A percentile compares a stretch with the other conserved stretches of the same genome.
phyloP scores from a whole-genome alignment of 2,888 invertebrate species.

The Holacanthella duospinosa region DNA sequence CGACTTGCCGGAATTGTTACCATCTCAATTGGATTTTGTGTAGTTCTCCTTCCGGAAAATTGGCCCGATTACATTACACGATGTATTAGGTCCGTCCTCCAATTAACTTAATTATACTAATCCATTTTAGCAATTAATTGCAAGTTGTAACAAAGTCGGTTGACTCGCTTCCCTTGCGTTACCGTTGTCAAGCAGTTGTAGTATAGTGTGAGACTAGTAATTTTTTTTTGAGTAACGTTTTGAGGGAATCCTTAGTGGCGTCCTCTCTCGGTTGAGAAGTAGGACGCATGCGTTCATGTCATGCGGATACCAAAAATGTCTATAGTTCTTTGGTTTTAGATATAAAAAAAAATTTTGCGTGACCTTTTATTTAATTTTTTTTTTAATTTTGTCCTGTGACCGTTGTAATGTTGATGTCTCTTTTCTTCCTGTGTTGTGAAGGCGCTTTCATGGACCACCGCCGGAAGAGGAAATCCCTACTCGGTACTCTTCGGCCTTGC shows the following conservation, averaged over 20 bases:
- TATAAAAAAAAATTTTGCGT: no score
- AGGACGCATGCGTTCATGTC: not conserved
- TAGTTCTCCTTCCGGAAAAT: slow-evolving; percentile 90
- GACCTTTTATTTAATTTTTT: not conserved
- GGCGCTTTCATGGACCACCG: slow-evolving; percentile 22
- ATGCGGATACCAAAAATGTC: not conserved
- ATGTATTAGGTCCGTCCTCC: slow-evolving; percentile 67
- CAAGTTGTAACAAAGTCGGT: no score
- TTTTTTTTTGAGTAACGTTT: not conserved
- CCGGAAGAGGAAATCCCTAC: slow-evolving; percentile 35
- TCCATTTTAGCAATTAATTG: not conserved
- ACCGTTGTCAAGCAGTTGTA: no score
- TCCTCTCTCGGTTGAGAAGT: no score
- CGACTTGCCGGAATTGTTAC: slow-evolving; percentile 86
- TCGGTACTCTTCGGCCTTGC: slow-evolving; percentile 32
- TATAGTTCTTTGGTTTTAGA: not conserved
- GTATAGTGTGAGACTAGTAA: no score
- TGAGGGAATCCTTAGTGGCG: not conserved
- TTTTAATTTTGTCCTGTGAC: not conserved
- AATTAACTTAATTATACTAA: not conserved
- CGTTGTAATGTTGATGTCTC: not conserved
- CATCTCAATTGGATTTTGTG: slow-evolving; percentile 79
- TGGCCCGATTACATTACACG: slow-evolving; percentile 92
- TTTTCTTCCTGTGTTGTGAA: not conserved
- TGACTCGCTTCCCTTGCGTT: not conserved